Evolutionary conservation across 2,113 vertebrate genomes (phyloP).

Genomic region (Azemiops feae): DNA sequence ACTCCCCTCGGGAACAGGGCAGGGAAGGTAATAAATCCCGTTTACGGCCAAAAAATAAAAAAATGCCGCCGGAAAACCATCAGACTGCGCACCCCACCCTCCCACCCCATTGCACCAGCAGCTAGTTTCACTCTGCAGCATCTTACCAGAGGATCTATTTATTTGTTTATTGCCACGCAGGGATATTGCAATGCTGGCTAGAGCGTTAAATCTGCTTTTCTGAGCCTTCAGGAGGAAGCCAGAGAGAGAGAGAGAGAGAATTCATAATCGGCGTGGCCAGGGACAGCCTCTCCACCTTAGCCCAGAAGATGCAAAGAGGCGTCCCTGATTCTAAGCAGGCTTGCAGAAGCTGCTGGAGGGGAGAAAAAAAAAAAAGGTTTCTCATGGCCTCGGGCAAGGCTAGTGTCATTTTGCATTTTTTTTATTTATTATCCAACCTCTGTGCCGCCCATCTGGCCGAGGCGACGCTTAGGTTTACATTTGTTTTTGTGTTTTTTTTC

Average conservation of each 20-base stretch:
- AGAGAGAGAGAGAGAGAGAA: background rate
- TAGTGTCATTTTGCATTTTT: too few species aligned
- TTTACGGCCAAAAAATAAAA: background rate
- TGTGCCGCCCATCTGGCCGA: too few species aligned
- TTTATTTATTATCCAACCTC: too few species aligned
- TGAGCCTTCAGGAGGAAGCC: background rate
- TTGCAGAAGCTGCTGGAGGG: background rate
- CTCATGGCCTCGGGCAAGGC: background rate
- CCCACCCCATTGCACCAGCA: background rate
- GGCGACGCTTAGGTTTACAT: too few species aligned
- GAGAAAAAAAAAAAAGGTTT: background rate
- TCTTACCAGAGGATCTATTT: background rate
- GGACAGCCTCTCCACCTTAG: too few species aligned
- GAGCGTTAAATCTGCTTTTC: background rate
- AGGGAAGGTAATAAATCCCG: background rate
- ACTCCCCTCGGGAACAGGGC: background rate
- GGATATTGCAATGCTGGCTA: background rate
- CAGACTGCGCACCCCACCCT: background rate
- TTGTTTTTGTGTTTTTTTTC: too few species aligned
- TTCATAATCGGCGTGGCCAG: too few species aligned
- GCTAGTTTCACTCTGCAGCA: slow-evolving; percentile 9
- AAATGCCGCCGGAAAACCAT: background rate
- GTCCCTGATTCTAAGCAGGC: background rate
- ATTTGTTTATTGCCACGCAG: background rate
- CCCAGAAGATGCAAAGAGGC: background rate